A percentile compares a stretch with the other conserved stretches of the same genome.
These are phyloP conservation scores for Empidonax traillii DNA, from an alignment of 2,113 vertebrate species.

Conservation along the genomic window DNA sequence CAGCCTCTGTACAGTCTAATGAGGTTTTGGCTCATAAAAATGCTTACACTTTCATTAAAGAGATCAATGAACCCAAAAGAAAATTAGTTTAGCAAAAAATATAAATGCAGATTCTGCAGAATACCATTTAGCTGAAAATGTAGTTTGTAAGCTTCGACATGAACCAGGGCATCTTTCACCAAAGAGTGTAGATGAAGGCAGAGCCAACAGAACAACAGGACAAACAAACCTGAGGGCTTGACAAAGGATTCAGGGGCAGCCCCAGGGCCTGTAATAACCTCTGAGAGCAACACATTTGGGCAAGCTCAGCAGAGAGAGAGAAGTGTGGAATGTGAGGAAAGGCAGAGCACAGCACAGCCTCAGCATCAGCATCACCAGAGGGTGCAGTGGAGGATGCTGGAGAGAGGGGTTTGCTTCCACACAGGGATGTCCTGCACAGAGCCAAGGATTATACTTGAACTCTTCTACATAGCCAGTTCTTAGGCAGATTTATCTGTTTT, in stretches of 20 bases:
- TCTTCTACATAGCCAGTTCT: background rate
- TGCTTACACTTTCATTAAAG: conserved; percentile 63
- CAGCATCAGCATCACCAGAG: background rate
- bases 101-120: conserved; percentile 16
- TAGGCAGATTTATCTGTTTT: background rate
- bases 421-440: background rate
- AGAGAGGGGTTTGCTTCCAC: background rate
- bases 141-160: background rate
- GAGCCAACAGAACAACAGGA: background rate
- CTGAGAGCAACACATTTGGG: background rate
- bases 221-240: background rate
- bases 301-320: background rate
- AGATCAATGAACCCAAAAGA: conserved; percentile 57
- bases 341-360: background rate
- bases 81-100: conserved; percentile 53
- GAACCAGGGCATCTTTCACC: background rate
- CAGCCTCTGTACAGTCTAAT: conserved; percentile 51
- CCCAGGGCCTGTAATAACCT: background rate
- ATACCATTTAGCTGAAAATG: background rate
- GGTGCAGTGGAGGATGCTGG: background rate
- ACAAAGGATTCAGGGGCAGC: background rate
- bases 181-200: background rate
- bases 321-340: accelerated
- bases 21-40: conserved; percentile 57
- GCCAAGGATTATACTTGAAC: background rate